Evolutionary conservation across 2,797 vertebrate species (phyloP).

Genomic region (Danionella dracula): DNA sequence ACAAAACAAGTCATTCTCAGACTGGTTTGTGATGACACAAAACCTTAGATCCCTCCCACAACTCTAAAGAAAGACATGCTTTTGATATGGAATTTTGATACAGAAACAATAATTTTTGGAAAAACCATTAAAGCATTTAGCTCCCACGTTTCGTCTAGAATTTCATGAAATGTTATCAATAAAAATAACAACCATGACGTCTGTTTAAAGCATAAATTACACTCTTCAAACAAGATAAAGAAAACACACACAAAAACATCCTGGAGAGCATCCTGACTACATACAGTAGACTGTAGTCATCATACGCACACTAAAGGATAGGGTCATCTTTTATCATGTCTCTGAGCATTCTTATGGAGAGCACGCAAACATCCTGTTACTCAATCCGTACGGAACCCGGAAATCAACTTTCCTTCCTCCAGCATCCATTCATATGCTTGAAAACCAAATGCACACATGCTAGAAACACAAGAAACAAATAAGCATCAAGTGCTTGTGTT

Average conservation of each 20-base stretch:
- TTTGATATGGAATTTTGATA: too few relatives aligned
- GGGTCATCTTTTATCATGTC: constrained; percentile 30
- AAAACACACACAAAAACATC: constrained; percentile 37
- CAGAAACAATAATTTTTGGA: too few relatives aligned
- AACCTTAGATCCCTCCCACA: too few relatives aligned
- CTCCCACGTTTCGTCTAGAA: too few relatives aligned
- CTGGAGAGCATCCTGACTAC: constrained; percentile 34
- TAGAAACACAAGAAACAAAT: constrained; percentile 16
- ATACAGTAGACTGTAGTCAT: neutral
- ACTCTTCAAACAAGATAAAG: constrained; percentile 10
- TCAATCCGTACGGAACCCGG: constrained; percentile 54
- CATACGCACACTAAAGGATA: constrained; percentile 14
- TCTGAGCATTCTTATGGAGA: constrained; percentile 31
- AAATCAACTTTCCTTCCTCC: constrained; percentile 67
- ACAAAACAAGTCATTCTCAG: too few relatives aligned
- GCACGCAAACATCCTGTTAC: constrained; percentile 68
- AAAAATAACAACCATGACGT: neutral
- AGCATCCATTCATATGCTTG: constrained; percentile 34
- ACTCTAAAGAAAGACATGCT: too few relatives aligned
- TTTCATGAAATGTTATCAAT: neutral
- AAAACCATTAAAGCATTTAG: too few relatives aligned
- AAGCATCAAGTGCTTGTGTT: neutral
- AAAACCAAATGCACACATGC: neutral
- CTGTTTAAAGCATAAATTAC: neutral
- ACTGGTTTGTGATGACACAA: too few relatives aligned